Conservation (phyloP, 2,888 invertebrate genomes). For the Automeris io region DNA sequence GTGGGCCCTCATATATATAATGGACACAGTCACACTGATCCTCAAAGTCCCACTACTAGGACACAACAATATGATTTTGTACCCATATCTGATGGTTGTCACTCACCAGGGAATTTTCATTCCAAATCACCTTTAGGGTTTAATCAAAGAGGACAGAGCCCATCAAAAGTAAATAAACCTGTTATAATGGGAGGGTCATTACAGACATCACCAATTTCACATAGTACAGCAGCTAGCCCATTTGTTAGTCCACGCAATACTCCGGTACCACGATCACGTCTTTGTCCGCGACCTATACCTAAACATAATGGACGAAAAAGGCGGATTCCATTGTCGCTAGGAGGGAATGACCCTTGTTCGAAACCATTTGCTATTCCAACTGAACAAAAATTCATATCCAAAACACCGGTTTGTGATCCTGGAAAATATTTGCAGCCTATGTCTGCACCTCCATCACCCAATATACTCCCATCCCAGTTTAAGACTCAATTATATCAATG, state of each 20-base stretch:
- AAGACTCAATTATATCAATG: constrained; percentile 71
- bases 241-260: constrained; percentile 90
- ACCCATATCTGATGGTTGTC: constrained; percentile 89
- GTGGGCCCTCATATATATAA: constrained; percentile 47
- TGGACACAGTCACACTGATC: constrained; percentile 70
- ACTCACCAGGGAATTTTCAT: constrained; percentile 76
- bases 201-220: constrained; percentile 70
- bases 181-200: constrained; percentile 57
- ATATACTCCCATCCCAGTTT: constrained; percentile 62
- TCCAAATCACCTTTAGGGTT: constrained; percentile 63
- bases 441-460: constrained; percentile 84
- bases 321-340: constrained; percentile 52
- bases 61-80: constrained; percentile 90
- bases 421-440: constrained; percentile 71
- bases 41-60: constrained; percentile 85
- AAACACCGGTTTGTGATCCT: constrained; percentile 40
- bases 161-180: constrained; percentile 49
- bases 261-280: constrained; percentile 82
- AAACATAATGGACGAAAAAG: constrained; percentile 56
- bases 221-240: constrained; percentile 84
- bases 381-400: constrained; percentile 59
- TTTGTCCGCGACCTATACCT: constrained; percentile 72
- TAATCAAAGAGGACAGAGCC: constrained; percentile 54
- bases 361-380: constrained; percentile 65
- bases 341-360: constrained; percentile 42